These are phyloP conservation scores for Limnephilus lunatus DNA, from an alignment of 2,888 invertebrate genomes.

Conservation along the genomic window DNA sequence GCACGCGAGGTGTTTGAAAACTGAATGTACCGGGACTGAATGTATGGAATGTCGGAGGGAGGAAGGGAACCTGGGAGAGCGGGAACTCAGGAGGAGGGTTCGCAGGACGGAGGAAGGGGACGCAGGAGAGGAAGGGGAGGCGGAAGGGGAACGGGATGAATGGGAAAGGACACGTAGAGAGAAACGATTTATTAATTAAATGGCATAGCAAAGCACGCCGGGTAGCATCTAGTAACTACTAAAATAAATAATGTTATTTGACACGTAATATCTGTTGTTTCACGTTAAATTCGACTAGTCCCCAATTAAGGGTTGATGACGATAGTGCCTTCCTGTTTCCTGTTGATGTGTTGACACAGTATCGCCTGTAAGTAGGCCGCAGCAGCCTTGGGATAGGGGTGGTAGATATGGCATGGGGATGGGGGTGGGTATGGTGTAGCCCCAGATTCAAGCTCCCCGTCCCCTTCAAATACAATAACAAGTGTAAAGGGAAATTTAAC, in stretches of 20 bases:
- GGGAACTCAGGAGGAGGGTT: too few relatives aligned
- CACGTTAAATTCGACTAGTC: neutral
- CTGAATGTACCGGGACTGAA: too few relatives aligned
- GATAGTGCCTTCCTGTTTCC: neutral
- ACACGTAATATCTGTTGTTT: neutral
- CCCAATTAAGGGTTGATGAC: neutral
- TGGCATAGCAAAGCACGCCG: too few relatives aligned
- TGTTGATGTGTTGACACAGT: neutral
- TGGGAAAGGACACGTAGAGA: too few relatives aligned
- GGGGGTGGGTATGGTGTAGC: neutral
- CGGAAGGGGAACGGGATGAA: too few relatives aligned
- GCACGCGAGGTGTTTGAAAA: too few relatives aligned
- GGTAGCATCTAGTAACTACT: too few relatives aligned
- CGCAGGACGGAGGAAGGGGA: too few relatives aligned
- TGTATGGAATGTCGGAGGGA: too few relatives aligned
- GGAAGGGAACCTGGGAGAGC: too few relatives aligned
- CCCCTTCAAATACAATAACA: neutral
- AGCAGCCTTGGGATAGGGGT: neutral
- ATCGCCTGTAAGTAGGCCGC: conserved; percentile 5
- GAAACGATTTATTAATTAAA: too few relatives aligned
- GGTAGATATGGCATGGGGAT: neutral
- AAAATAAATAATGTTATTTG: neutral
- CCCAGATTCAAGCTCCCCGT: neutral
- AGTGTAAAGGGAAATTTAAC: neutral
- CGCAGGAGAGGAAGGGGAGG: too few relatives aligned